A percentile compares a stretch with the other conserved stretches of the same genome.
These are phyloP conservation scores for Thalassarche chlororhynchos DNA, from an alignment of 2,113 vertebrate species.

Conservation along the genomic window DNA sequence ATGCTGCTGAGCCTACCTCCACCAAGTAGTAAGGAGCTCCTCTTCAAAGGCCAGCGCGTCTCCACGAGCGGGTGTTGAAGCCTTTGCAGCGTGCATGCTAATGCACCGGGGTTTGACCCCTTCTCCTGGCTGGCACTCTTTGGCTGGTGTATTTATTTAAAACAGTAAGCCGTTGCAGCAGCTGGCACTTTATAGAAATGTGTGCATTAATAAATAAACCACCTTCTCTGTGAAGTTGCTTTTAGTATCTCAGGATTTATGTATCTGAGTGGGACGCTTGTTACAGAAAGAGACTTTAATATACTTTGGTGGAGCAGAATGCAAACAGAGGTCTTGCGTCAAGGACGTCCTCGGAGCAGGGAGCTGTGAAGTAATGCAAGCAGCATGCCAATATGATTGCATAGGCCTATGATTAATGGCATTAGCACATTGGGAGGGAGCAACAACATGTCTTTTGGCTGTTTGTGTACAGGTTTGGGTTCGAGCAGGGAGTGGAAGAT, in stretches of 20 bases:
- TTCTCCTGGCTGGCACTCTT: not conserved
- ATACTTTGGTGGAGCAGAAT: not conserved
- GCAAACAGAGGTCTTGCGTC: not conserved
- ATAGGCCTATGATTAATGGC: not conserved
- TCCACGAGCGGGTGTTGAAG: fast-evolving
- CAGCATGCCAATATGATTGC: not conserved
- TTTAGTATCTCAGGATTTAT: not conserved
- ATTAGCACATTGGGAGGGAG: not conserved
- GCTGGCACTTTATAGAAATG: not conserved
- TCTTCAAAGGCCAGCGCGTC: not conserved
- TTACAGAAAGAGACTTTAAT: not conserved
- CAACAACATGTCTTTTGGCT: not conserved
- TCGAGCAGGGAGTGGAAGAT: not conserved
- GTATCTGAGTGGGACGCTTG: not conserved
- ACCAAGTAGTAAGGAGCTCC: not conserved
- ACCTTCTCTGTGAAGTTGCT: not conserved
- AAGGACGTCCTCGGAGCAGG: not conserved
- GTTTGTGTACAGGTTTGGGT: not conserved
- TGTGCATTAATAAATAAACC: not conserved
- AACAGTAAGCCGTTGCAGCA: not conserved
- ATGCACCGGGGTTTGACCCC: fast-evolving
- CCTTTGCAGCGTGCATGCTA: no score
- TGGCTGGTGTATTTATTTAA: not conserved
- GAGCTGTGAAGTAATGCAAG: not conserved
- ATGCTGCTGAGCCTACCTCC: not conserved